phyloP scores from a whole-genome alignment of 2,113 vertebrate species.

The Lanius ludovicianus region DNA sequence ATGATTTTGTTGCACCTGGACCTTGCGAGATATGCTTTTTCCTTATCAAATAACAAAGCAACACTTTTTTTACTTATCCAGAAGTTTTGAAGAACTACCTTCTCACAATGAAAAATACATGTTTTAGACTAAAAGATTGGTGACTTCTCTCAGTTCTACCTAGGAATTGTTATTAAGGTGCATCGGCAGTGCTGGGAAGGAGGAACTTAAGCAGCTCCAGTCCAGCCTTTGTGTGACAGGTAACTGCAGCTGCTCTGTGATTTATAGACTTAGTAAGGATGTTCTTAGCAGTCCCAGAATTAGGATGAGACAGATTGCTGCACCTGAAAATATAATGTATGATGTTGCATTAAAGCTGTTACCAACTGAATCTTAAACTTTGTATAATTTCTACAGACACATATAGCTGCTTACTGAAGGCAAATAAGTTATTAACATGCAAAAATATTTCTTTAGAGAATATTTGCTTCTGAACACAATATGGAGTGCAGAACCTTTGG shows the following conservation, averaged over 20 bases:
- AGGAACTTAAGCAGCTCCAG: not conserved
- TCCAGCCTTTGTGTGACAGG: not conserved
- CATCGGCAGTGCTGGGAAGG: not conserved
- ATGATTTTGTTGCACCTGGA: not conserved
- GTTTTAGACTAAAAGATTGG: not conserved
- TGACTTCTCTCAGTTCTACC: not conserved
- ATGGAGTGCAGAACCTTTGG: not conserved
- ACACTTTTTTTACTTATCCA: not conserved
- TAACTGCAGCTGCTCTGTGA: not conserved
- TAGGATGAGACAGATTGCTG: not conserved
- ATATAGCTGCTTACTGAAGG: not conserved
- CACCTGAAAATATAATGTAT: constrained; percentile 28
- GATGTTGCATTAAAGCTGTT: not conserved
- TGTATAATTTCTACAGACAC: not conserved
- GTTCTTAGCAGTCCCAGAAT: not conserved
- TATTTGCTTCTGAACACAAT: not conserved
- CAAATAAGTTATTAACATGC: constrained; percentile 18
- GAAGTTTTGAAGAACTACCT: not conserved
- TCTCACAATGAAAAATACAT: not conserved
- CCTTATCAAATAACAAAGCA: not conserved
- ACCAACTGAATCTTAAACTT: not conserved
- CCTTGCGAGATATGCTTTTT: not conserved
- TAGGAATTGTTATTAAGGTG: not conserved
- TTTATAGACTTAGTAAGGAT: not conserved
- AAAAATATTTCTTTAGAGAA: constrained; percentile 11